Base-by-base conservation (phyloP, 2,113 vertebrate species). In the Rhombomys opimus region DNA sequence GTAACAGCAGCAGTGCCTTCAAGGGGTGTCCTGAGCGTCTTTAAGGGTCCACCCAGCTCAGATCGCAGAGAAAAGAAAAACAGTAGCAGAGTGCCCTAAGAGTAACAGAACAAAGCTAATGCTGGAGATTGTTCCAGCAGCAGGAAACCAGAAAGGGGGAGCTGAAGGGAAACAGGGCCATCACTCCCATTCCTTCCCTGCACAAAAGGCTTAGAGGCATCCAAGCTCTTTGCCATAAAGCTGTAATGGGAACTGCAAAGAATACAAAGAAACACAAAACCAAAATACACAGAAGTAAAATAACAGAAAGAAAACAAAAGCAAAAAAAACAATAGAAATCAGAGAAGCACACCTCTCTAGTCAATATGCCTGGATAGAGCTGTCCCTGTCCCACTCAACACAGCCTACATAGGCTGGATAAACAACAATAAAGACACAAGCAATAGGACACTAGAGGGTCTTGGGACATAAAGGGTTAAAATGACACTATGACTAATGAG, bases 241-340 rank as follows among this genome's bases (percentile, higher is more conserved):
- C 38, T 90, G 46, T 3, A 11, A 50, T 27, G 30, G 90, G 67
- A 94, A 85, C 0, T 7, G 46, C 80, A 94, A 76, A 91, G 22
- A 75, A 92, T 38, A 76, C 76, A 96, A 80, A 87, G 22, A 61
- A 90, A 96, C 73, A 41, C 38, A 67, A 67, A 95, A 93, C 81
- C 27, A 85, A 70, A 57, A 87, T n/a, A 88, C 2, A 70, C 52
- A 77, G 22, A 95, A 93, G 91, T 57, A 82, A 88, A 89, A n/a
- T 35, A 92, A 89, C n/a, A 90, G n/a, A 90, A 65, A 54, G 87
- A n/a, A 96, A 90, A 89, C 11, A 35, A 46, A 46, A 46, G 88
- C 65, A 54, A 90, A n/a, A 90, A n/a, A 96, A 90, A 89, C 11
- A 35, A 46, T 77, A 61, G 57, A 27, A 88, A 80, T 95, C 80